Evolutionary conservation across 2,797 vertebrate genomes (phyloP), one percentile per base, ranked within the genome.

Genomic region (Catostomus latipinnis): DNA sequence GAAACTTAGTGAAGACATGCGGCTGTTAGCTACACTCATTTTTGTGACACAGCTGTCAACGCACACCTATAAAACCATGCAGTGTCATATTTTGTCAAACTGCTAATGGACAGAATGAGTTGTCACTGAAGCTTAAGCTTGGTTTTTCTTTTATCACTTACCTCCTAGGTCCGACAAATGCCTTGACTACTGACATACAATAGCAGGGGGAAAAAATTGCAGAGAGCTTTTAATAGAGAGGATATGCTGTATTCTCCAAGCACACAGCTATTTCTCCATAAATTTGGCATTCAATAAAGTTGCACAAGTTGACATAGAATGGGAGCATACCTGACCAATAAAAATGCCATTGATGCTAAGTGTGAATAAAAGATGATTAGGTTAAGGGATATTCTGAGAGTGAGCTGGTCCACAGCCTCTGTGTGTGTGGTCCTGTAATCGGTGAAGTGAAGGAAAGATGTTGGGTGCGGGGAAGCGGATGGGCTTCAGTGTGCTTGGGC

Each of bases 371-470:
- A 53, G n/a, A 70, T 71, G 58, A 76, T 60, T 52, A n/a, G 22
- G 14, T 53, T 62, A 62, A 53, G 62, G 53, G 9, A 49, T 66
- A 12, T 18, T 79, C 22, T 58, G 61, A 4, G 34, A 61, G 18
- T 0, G 2, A 58, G 58, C 14, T 52, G 65, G 49, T 82, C n/a
- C 34, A 34, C 5, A 58, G 46, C 53, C n/a, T 66, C 12, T 16
- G 76, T 75, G 57, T 76, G 65, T 83, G 48, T 75, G 79, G 34
- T 73, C 14, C 66, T 58, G 58, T 71, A 57, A 62, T 70, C 58
- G 52, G 34, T 34, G 34, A 34, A 34, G 34, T 34, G 34, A 34
- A 2, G 34, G 34, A 34, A 34, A 34, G 34, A 46, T 43, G 6
- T 46, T 18, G 16, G 67, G 43, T 34, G 22, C 53, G 4, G 16